These are phyloP conservation scores for Brachionus manjavacas DNA, from an alignment of 1,140 invertebrate genomes.

Conservation along the genomic window DNA sequence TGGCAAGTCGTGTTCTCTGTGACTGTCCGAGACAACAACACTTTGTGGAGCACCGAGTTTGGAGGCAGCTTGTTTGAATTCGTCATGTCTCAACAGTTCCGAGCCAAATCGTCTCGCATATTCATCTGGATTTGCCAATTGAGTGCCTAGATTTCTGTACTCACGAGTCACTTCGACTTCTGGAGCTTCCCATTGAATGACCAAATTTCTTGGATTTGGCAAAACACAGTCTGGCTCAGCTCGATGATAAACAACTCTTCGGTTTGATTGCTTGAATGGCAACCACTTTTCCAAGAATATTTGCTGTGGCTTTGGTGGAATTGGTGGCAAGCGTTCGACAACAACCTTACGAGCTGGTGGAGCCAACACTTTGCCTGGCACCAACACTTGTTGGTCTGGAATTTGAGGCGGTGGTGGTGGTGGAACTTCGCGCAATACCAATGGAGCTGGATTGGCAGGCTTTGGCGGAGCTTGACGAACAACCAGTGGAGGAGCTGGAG, in stretches of 20 bases:
- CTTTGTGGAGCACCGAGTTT: slow-evolving; percentile 2
- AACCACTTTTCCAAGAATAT: slow-evolving; percentile 40
- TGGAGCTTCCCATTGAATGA: slow-evolving; percentile 39
- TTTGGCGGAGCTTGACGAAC: slow-evolving; percentile 29
- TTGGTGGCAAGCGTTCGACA: slow-evolving; percentile 31
- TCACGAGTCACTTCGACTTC: slow-evolving; percentile 33
- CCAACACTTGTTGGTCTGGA: neutral
- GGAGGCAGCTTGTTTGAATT: neutral
- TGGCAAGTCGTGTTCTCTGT: neutral
- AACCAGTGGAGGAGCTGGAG: slow-evolving; percentile 36
- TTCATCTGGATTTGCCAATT: slow-evolving; percentile 26
- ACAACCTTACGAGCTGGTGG: slow-evolving; percentile 39
- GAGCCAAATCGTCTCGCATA: neutral
- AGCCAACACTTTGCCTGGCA: slow-evolving; percentile 24
- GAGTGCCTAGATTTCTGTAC: slow-evolving; percentile 32
- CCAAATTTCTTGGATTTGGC: slow-evolving; percentile 37
- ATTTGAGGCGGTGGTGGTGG: slow-evolving; percentile 20
- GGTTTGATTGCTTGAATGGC: slow-evolving; percentile 3
- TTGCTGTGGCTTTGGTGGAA: slow-evolving; percentile 31
- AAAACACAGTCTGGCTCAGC: slow-evolving; percentile 11
- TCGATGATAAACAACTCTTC: slow-evolving; percentile 21
- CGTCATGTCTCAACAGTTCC: slow-evolving; percentile 16
- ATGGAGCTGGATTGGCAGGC: neutral
- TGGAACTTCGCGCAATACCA: slow-evolving; percentile 26
- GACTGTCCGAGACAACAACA: neutral